Evolutionary conservation across 2,113 vertebrate genomes (phyloP), one percentile per base, ranked within the genome.

Genomic region (Gadus chalcogrammus): DNA sequence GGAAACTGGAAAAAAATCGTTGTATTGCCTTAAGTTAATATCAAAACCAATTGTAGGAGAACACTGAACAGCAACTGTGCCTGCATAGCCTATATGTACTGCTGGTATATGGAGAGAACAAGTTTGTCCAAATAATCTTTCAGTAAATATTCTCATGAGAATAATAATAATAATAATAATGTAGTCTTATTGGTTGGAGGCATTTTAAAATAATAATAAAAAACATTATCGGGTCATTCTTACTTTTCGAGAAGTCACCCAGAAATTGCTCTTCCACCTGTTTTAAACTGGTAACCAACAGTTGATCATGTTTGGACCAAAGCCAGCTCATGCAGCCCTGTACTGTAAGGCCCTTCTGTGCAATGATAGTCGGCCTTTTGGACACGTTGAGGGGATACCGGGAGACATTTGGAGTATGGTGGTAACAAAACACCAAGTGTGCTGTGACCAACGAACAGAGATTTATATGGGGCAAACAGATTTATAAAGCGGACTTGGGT

Each of bases 231-330:
- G 42, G 42, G 48, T 38, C 15, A 16, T 38, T 13, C 15, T 64
- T 38, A 71, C 61, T 68, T 69, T 48, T 28, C 15, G 61, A 78
- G 73, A 75, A 64, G 74, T 60, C 2, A 71, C 78, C 67, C 71
- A 18, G 66, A 74, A 62, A 75, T 68, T 42, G 72, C 79, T 84
- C 80, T 77, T 82, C 61, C 22, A 68, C 71, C 72, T 72, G 75
- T 58, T 75, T 76, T 72, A 42, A 72, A 22, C 74, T 71, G 75
- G 82, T 80, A 72, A 64, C 74, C 77, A 79, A 83, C 87, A 88
- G 86, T 90, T 88, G 88, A 88, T 91, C 90, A 85, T 24, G 85
- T 90, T 90, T 76, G 85, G 91, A 90, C 87, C 87, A 90, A 87
- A 86, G 84, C 85, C 82, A 87, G 87, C 85, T 87, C 77, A 74